Base-by-base conservation (phyloP, 1,140 invertebrate genomes). In the Triops longicaudatus region DNA sequence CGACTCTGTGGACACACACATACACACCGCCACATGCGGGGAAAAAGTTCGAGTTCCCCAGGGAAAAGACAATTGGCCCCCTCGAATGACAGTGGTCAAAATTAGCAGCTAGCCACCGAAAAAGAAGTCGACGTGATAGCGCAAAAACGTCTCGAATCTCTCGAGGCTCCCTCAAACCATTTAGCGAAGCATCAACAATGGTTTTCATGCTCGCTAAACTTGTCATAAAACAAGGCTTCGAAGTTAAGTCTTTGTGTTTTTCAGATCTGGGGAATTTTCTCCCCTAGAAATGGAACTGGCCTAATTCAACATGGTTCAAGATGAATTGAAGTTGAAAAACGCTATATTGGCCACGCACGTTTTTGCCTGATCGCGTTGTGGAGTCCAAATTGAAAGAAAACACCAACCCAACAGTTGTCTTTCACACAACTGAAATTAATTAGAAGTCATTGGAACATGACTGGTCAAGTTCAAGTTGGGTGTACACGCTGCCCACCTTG, bases 341-440 rank as follows among this genome's bases (percentile, higher is more conserved):
- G n/a, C n/a, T n/a, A n/a, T n/a, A 37, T 37, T 37, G 31, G 31
- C 31, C 7, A 37, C 31, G 31, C 31, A 7, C 31, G 31, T 37
- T 37, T 37, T 37, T 37, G 31, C 31, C 7, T 7, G 2, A 7
- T 37, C 31, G 2, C 31, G 31, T 37, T 37, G 31, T 22, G 50
- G 6, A 0, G 9, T 5, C 44, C 5, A 14, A 63, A 22, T 50
- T 22, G n/a, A 22, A 50, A 11, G 44, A 22, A 14, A 63, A 63
- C 14, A 14, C 44, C 5, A 63, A 63, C 44, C n/a, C 22, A 22
- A 63, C 14, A 22, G 14, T 22, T 12, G 14, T 63, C 44, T 22
- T 14, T 63, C 17, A n/a, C 50, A n/a, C 50, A 63, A 63, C 50
- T 63, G 50, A 63, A 63, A 63, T 63, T 63, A 63, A 63, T 63